phyloP scores from a whole-genome alignment of 2,888 invertebrate species.

The Chrysomela aeneicollis region DNA sequence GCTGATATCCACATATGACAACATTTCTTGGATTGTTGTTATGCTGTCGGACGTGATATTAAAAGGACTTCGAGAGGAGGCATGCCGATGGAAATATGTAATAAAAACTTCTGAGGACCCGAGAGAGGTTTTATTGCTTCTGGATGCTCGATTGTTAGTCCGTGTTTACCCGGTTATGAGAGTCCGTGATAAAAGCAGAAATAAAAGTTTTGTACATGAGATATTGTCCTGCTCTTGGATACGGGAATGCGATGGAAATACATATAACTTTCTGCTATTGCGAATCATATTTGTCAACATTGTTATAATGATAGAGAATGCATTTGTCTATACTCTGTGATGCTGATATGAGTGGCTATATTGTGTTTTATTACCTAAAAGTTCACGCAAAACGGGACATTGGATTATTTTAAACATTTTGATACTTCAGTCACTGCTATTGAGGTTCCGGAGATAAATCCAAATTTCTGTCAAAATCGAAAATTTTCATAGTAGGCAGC shows the following conservation, averaged over 20 bases:
- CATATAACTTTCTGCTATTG: neutral
- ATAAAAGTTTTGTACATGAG: neutral
- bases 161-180: neutral
- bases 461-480: too few relatives aligned
- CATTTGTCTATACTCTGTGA: too few relatives aligned
- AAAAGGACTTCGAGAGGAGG: conserved; percentile 12
- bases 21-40: conserved; percentile 30
- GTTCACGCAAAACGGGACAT: too few relatives aligned
- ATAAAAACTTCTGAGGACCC: conserved; percentile 10
- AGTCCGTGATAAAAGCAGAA: neutral
- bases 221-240: neutral
- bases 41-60: conserved; percentile 16
- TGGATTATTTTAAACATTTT: too few relatives aligned
- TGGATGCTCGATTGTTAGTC: neutral
- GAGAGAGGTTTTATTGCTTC: conserved; percentile 20
- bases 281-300: neutral
- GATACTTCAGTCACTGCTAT: too few relatives aligned
- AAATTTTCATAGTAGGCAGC: too few relatives aligned
- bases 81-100: conserved; percentile 11
- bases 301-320: neutral
- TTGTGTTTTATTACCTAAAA: too few relatives aligned
- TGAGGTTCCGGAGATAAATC: too few relatives aligned
- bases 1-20: conserved; percentile 33
- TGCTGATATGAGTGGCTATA: too few relatives aligned
- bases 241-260: neutral